phyloP scores from a whole-genome alignment of 2,888 invertebrate species.

The Amphiduros pacificus region DNA sequence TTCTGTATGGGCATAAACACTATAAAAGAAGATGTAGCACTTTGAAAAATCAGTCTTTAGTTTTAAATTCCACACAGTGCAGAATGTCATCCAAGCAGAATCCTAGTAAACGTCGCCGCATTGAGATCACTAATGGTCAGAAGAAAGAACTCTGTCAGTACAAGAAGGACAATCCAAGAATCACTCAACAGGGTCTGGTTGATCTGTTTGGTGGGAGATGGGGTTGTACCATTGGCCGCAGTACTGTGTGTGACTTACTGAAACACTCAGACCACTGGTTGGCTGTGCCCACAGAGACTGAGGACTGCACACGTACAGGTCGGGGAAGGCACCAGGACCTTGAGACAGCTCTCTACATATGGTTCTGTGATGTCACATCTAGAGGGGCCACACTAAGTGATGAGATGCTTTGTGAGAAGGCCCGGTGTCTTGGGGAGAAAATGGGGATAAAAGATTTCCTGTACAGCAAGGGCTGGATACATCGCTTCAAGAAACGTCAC shows the following conservation, averaged over 20 bases:
- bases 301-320: too few species aligned
- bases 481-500: background rate
- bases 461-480: background rate
- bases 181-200: background rate
- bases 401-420: conserved; percentile 8
- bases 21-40: too few species aligned
- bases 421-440: background rate
- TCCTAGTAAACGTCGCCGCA: background rate
- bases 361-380: conserved; percentile 1
- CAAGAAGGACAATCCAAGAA: background rate
- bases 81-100: too few species aligned
- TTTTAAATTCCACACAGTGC: too few species aligned
- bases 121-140: background rate
- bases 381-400: background rate
- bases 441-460: background rate
- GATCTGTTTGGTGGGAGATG: background rate
- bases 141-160: background rate
- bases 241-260: background rate
- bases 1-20: too few species aligned
- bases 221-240: background rate
- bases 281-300: background rate
- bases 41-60: too few species aligned
- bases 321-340: too few species aligned
- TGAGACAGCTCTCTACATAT: background rate
- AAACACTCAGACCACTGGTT: background rate